Evolutionary conservation across 2,113 vertebrate species (phyloP).

Genomic region (Mus musculus): GRCm39 chr17:22182001-22182500

Average conservation of each 20-base stretch:
- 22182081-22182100: background rate
- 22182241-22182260: background rate
- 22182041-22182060: background rate
- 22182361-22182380: background rate
- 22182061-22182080: background rate
- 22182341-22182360: background rate
- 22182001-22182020: background rate
- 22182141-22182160: background rate
- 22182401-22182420: background rate
- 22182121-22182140: background rate
- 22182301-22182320: background rate
- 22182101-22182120: background rate
- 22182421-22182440: background rate
- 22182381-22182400: background rate
- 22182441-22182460: no score
- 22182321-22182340: background rate
- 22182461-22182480: no score
- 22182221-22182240: background rate
- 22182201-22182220: background rate
- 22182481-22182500: no score
- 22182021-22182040: background rate
- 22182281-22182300: background rate
- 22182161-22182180: background rate
- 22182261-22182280: background rate
- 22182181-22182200: background rate